A percentile compares a stretch with the other conserved stretches of the same genome.
These are phyloP conservation scores for Sesia apiformis DNA, from an alignment of 2,888 invertebrate genomes.

Conservation along the genomic window DNA sequence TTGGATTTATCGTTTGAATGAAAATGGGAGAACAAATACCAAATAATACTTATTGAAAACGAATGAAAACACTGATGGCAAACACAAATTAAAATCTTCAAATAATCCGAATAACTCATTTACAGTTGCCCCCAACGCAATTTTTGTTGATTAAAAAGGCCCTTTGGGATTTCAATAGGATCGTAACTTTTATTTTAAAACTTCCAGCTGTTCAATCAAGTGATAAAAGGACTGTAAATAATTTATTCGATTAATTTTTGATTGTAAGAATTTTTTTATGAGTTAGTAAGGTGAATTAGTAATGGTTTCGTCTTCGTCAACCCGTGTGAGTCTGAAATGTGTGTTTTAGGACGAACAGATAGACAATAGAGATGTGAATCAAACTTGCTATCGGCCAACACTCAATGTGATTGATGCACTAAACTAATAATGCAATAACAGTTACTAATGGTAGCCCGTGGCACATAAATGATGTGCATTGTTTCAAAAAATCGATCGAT, in stretches of 20 bases:
- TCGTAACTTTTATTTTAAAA: too few species aligned
- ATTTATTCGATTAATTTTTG: not conserved
- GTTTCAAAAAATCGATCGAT: too few species aligned
- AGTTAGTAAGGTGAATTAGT: slow-evolving; percentile 65
- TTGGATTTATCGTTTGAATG: slow-evolving; percentile 6
- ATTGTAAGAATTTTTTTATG: not conserved
- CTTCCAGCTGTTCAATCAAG: not conserved
- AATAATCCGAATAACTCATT: slow-evolving; percentile 3
- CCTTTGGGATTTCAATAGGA: too few species aligned
- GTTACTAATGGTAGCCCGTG: slow-evolving; percentile 25
- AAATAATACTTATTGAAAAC: slow-evolving; percentile 6
- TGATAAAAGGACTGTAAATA: not conserved
- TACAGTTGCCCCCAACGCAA: not conserved
- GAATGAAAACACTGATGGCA: not conserved
- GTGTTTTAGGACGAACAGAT: slow-evolving; percentile 69
- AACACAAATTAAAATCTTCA: not conserved
- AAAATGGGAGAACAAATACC: slow-evolving; percentile 1
- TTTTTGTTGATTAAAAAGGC: too few species aligned
- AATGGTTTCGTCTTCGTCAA: slow-evolving; percentile 46
- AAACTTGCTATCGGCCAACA: slow-evolving; percentile 43
- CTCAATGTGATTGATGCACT: slow-evolving; percentile 47
- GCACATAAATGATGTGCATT: too few species aligned
- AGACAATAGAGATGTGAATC: slow-evolving; percentile 58
- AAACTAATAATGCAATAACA: slow-evolving; percentile 16
- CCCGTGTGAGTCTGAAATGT: slow-evolving; percentile 59